phyloP scores from a whole-genome alignment of 1,140 invertebrate genomes.

The Thaumatotibia leucotreta region DNA sequence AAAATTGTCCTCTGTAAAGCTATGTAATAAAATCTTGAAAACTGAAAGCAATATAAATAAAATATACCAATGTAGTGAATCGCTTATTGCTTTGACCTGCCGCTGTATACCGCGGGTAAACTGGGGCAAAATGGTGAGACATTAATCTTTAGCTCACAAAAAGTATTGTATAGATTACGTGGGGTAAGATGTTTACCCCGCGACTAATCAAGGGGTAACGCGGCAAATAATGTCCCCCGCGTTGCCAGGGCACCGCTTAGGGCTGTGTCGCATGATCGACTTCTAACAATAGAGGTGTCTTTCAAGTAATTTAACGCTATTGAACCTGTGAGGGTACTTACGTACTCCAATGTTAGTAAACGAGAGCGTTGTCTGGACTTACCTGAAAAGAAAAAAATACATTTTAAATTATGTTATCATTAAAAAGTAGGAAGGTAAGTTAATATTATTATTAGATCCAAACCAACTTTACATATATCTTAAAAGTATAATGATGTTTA shows the following conservation, averaged over 20 bases:
- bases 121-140: conserved; percentile 59
- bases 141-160: conserved; percentile 67
- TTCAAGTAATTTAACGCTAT: background rate
- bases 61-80: background rate
- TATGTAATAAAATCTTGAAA: too few relatives aligned
- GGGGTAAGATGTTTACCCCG: conserved; percentile 45
- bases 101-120: conserved; percentile 30
- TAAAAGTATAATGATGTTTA: too few relatives aligned
- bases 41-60: background rate
- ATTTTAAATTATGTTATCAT: background rate
- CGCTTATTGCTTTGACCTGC: background rate
- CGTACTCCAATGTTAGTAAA: background rate
- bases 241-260: background rate
- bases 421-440: background rate
- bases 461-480: too few relatives aligned
- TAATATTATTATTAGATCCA: too few relatives aligned
- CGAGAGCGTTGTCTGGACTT: background rate
- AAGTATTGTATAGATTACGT: conserved; percentile 66
- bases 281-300: background rate
- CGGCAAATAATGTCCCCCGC: conserved; percentile 14
- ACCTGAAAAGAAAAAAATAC: background rate
- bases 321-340: background rate
- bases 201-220: conserved; percentile 41
- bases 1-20: too few relatives aligned
- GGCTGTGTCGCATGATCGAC: conserved; percentile 3